Evolutionary conservation across 2,797 vertebrate genomes (phyloP).

Genomic region (Onychomys torridus): DNA sequence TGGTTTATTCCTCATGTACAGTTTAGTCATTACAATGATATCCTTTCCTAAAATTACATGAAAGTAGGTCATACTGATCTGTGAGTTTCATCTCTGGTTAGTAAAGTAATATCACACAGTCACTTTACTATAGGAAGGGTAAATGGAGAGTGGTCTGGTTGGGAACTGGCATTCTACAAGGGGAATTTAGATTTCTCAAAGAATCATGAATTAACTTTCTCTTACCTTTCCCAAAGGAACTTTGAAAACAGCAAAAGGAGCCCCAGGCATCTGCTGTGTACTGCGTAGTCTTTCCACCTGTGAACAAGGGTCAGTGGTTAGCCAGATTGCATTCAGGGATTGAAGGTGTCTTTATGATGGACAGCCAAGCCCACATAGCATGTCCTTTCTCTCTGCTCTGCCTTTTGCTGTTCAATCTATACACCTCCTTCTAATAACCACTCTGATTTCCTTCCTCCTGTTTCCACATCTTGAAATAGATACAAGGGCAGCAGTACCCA

Average conservation of each 20-base stretch:
- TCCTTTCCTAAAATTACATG: conserved; percentile 39
- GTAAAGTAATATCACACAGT: not conserved
- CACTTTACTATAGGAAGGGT: not conserved
- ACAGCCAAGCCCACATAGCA: not conserved
- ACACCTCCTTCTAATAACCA: not conserved
- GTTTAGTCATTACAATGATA: not conserved
- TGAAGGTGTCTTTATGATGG: not conserved
- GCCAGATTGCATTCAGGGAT: not conserved
- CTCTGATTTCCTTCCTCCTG: not conserved
- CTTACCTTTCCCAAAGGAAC: conserved; percentile 93
- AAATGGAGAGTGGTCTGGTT: not conserved
- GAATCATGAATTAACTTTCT: not conserved
- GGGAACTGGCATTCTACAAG: not conserved
- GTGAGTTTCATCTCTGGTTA: not conserved
- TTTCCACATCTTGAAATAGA: not conserved
- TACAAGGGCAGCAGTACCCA: not conserved
- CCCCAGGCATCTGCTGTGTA: conserved; percentile 91
- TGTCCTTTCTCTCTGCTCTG: not conserved
- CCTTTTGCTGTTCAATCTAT: not conserved
- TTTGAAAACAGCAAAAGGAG: conserved; percentile 95
- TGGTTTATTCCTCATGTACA: not conserved
- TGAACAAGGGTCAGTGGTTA: not conserved
- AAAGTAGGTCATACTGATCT: not conserved
- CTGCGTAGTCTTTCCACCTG: conserved; percentile 93
- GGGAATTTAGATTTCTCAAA: conserved; percentile 41